A percentile compares a stretch with the other conserved stretches of the same genome.
These are phyloP conservation scores for Pseudomyrmex sp. DNA, from an alignment of 1,140 invertebrate genomes.

Conservation along the genomic window DNA sequence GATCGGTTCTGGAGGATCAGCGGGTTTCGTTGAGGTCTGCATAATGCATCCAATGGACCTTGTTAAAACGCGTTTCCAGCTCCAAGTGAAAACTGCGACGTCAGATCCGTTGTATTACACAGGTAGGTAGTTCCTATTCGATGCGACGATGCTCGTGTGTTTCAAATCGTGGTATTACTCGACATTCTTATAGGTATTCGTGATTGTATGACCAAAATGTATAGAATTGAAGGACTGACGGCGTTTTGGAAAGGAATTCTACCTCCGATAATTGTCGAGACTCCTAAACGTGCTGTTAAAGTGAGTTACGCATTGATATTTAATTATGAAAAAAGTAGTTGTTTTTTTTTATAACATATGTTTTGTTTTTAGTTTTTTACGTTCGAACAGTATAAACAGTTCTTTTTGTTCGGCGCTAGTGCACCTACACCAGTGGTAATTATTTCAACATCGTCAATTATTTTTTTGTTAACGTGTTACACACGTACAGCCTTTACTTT, in stretches of 20 bases:
- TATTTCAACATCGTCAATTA: conserved; percentile 7
- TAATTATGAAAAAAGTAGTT: conserved; percentile 25
- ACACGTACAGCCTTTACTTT: conserved; percentile 88
- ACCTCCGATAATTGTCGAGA: conserved; percentile 97
- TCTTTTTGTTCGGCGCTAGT: conserved; percentile 92
- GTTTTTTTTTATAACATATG: background rate
- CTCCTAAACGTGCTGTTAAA: conserved; percentile 96
- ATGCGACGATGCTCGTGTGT: conserved; percentile 12
- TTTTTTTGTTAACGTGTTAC: conserved; percentile 64
- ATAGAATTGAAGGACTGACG: conserved; percentile 91
- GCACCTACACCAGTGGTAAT: conserved; percentile 90
- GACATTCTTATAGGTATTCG: conserved; percentile 87
- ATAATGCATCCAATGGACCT: conserved; percentile 98
- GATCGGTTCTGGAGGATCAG: conserved; percentile 94
- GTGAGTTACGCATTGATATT: conserved; percentile 77
- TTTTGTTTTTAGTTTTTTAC: conserved; percentile 90
- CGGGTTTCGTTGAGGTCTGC: conserved; percentile 97
- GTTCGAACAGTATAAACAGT: conserved; percentile 96
- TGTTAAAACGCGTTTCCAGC: conserved; percentile 95
- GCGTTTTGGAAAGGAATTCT: conserved; percentile 97
- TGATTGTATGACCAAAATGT: conserved; percentile 96
- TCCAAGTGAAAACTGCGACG: conserved; percentile 87
- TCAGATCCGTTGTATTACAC: conserved; percentile 86
- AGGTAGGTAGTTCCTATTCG: conserved; percentile 71
- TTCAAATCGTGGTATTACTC: background rate